Evolutionary conservation across 2,113 vertebrate species (phyloP).

Genomic region (Istiophorus platypterus): DNA sequence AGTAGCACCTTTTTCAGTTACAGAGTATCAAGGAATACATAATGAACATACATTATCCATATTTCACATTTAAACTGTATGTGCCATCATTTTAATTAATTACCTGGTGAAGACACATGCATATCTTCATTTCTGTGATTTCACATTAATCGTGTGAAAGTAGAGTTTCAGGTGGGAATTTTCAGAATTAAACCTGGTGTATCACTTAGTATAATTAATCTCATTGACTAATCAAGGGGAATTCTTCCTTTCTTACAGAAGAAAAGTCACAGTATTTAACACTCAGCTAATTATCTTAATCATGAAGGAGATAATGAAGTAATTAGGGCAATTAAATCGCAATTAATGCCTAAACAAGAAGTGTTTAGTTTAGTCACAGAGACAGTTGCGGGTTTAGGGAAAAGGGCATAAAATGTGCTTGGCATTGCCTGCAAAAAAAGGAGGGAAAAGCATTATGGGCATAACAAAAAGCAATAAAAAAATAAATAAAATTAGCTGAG

Average conservation of each 20-base stretch:
- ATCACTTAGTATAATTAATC: constrained; percentile 82
- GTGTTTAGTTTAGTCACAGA: constrained; percentile 62
- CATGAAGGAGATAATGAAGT: constrained; percentile 74
- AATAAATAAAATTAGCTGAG: constrained; percentile 63
- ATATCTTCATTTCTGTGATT: constrained; percentile 68
- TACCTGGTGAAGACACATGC: constrained; percentile 69
- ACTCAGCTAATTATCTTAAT: constrained; percentile 82
- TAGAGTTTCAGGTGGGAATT: constrained; percentile 85
- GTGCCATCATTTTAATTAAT: constrained; percentile 72
- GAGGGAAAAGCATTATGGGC: constrained; percentile 12
- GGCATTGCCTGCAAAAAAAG: constrained; percentile 31
- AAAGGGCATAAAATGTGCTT: constrained; percentile 28
- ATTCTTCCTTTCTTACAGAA: constrained; percentile 66
- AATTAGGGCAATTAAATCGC: constrained; percentile 84
- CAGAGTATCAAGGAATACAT: constrained; percentile 30
- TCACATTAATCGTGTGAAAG: constrained; percentile 78
- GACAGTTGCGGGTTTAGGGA: constrained; percentile 34
- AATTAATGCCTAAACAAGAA: constrained; percentile 79
- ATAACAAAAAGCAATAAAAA: constrained; percentile 54
- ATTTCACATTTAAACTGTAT: constrained; percentile 70
- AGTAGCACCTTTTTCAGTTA: constrained; percentile 22
- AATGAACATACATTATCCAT: constrained; percentile 46
- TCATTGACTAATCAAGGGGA: constrained; percentile 83
- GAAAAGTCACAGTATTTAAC: constrained; percentile 81
- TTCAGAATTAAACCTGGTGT: constrained; percentile 84